Conservation (phyloP, 2,113 vertebrate species). For the Dryoscopus gambensis region DNA sequence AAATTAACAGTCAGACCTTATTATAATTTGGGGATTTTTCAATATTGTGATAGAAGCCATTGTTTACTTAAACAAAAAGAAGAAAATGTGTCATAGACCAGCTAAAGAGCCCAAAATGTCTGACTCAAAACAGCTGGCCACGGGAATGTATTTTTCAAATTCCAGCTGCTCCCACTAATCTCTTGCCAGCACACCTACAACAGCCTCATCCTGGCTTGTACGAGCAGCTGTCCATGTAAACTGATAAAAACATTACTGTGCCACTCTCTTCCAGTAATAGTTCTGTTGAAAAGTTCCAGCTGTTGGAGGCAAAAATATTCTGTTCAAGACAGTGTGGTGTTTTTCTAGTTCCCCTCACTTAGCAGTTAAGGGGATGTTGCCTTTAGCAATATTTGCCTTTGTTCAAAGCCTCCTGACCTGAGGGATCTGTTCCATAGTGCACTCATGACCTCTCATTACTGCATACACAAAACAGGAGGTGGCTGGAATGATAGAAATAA, state of each 20-base stretch:
- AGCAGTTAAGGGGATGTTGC: not conserved
- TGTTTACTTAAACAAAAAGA: not conserved
- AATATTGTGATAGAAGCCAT: not conserved
- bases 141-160: not conserved
- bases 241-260: not conserved
- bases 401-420: constrained; percentile 2
- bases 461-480: not conserved
- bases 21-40: not conserved
- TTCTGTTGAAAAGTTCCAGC: constrained; percentile 8
- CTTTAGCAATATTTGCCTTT: constrained; percentile 51
- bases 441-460: not conserved
- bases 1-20: not conserved
- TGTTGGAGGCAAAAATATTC: not conserved
- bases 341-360: constrained; percentile 13
- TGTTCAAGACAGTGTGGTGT: not conserved
- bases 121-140: not conserved
- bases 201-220: not conserved
- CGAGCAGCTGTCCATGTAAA: not conserved
- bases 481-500: not conserved
- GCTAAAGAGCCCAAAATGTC: not conserved
- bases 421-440: not conserved
- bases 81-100: not conserved
- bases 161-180: not conserved
- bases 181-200: not conserved
- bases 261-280: not conserved